These are phyloP conservation scores for Onychorhynchus coronatus DNA, from an alignment of 2,113 vertebrate species.

Conservation along the genomic window DNA sequence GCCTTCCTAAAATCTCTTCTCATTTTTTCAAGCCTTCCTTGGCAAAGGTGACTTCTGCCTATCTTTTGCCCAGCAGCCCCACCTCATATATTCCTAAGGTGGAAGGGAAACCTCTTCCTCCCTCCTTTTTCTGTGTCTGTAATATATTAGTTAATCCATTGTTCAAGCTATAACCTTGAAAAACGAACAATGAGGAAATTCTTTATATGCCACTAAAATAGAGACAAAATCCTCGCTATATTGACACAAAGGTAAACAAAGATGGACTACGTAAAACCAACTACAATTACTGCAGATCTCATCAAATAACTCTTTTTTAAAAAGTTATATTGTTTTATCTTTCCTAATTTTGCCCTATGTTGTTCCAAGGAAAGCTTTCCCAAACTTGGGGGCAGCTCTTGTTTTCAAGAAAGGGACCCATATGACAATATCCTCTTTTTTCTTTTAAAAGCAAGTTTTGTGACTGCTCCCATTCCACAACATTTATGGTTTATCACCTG, in stretches of 20 bases:
- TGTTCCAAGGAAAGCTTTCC: background rate
- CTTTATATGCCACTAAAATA: background rate
- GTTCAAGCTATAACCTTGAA: background rate
- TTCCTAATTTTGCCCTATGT: background rate
- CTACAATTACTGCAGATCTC: background rate
- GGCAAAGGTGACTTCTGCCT: background rate
- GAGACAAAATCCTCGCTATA: background rate
- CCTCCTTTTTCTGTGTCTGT: background rate
- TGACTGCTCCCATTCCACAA: background rate
- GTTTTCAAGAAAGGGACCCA: background rate
- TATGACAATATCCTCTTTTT: background rate
- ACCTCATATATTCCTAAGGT: accelerated
- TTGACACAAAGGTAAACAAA: background rate
- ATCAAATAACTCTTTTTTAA: background rate
- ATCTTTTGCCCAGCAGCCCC: background rate
- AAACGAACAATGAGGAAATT: background rate
- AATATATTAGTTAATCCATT: background rate
- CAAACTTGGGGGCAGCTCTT: background rate
- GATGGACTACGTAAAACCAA: background rate
- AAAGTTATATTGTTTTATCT: background rate
- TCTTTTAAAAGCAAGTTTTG: background rate
- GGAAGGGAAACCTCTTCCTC: background rate
- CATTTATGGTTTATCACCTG: background rate
- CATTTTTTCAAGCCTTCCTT: background rate
- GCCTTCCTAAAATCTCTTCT: background rate